Percentiles rank a stretch among this genome's conserved stretches.
phyloP scores from a whole-genome alignment of 2,888 invertebrate genomes.

The Drosophila greeni region DNA sequence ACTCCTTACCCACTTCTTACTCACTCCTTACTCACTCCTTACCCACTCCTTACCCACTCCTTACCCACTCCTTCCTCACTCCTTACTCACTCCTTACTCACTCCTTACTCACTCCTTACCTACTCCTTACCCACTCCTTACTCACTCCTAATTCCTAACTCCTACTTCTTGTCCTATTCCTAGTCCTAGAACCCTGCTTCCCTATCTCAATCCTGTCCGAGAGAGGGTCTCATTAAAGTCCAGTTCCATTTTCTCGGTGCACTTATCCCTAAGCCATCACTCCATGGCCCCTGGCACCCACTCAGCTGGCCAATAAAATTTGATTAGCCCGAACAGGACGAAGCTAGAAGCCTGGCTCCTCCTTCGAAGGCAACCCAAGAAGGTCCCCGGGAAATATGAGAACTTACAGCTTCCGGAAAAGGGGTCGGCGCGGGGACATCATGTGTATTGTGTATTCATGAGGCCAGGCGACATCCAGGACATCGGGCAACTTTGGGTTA shows the following conservation, averaged over 20 bases:
- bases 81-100: too few relatives aligned
- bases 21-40: too few relatives aligned
- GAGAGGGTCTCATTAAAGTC: not conserved
- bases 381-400: conserved; percentile 43
- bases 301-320: conserved; percentile 61
- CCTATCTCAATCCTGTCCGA: not conserved
- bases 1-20: too few relatives aligned
- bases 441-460: conserved; percentile 66
- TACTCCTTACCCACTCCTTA: too few relatives aligned
- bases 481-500: conserved; percentile 68
- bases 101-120: too few relatives aligned
- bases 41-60: too few relatives aligned
- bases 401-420: conserved; percentile 47
- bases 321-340: conserved; percentile 52
- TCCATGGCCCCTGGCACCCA: conserved; percentile 6
- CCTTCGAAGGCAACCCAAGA: not conserved
- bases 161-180: not conserved
- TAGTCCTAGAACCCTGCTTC: too few relatives aligned
- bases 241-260: conserved; percentile 19
- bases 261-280: conserved; percentile 32
- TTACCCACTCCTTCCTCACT: too few relatives aligned
- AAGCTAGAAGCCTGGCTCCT: too few relatives aligned
- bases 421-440: conserved; percentile 15
- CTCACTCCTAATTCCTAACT: too few relatives aligned
- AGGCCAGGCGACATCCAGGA: conserved; percentile 50